Evolutionary conservation across 2,113 vertebrate genomes (phyloP).

Genomic region (Pavo muticus): DNA sequence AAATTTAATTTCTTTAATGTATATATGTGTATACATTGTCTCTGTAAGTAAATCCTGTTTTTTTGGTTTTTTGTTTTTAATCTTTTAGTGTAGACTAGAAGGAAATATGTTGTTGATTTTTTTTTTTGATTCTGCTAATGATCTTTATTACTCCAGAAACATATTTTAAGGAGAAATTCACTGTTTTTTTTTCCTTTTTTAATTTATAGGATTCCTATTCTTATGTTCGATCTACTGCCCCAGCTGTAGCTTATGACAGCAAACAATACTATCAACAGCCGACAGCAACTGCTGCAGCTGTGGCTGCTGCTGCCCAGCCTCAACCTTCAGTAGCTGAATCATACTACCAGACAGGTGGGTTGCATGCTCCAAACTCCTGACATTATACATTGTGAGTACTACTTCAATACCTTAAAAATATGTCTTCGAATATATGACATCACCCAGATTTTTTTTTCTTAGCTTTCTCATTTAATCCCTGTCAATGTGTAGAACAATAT

Average conservation of each 20-base stretch:
- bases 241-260: slow-evolving; percentile 93
- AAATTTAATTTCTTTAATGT: background rate
- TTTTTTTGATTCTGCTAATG: background rate
- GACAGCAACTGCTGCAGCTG: slow-evolving; percentile 85
- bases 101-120: background rate
- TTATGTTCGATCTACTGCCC: slow-evolving; percentile 93
- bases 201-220: slow-evolving; percentile 92
- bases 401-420: background rate
- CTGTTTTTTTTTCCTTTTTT: background rate
- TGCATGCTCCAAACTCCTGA: background rate
- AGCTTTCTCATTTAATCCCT: background rate
- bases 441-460: background rate
- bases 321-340: slow-evolving; percentile 95
- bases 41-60: background rate
- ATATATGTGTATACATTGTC: background rate
- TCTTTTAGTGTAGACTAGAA: background rate
- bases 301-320: slow-evolving; percentile 89
- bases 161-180: background rate
- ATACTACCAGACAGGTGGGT: slow-evolving; percentile 95
- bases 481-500: background rate
- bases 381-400: background rate
- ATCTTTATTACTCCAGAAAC: background rate
- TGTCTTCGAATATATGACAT: background rate
- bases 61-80: background rate
- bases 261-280: slow-evolving; percentile 99